These are phyloP conservation scores for Orchesella cincta DNA, from an alignment of 1,140 invertebrate species.

Conservation along the genomic window DNA sequence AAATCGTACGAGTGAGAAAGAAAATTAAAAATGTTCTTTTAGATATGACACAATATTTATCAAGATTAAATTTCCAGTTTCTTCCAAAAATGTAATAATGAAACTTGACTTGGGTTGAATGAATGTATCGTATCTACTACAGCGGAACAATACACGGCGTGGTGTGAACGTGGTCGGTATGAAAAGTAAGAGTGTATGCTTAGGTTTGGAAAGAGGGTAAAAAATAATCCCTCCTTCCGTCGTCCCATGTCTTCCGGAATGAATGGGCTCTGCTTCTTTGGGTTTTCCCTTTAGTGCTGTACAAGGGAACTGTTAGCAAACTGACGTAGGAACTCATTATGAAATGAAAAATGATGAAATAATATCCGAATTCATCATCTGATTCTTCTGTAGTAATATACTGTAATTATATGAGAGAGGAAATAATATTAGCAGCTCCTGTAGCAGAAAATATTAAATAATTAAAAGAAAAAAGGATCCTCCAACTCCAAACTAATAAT, in stretches of 20 bases:
- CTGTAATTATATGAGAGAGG: not conserved
- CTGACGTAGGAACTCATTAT: slow-evolving; percentile 19
- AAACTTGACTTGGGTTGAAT: not conserved
- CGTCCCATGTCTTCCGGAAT: slow-evolving; percentile 1
- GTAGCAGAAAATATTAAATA: not conserved
- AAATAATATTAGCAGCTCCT: not conserved
- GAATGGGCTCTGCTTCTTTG: slow-evolving; percentile 8
- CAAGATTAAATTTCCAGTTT: slow-evolving; percentile 9
- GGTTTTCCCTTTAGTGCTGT: not conserved
- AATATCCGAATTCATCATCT: slow-evolving; percentile 30
- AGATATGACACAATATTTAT: not conserved
- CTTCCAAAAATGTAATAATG: slow-evolving; percentile 5
- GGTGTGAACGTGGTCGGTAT: not conserved
- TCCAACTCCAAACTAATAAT: not conserved
- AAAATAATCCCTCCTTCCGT: not conserved
- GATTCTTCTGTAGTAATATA: not conserved
- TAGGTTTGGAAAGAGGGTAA: not conserved
- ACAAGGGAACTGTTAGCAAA: not conserved
- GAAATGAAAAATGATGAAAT: slow-evolving; percentile 28
- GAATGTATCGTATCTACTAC: too few species aligned
- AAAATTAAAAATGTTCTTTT: slow-evolving; percentile 13
- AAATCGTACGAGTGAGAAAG: not conserved
- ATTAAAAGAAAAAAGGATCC: slow-evolving; percentile 20
- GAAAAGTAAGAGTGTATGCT: slow-evolving; percentile 13
- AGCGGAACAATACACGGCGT: not conserved